Conservation (phyloP, 2,888 invertebrate genomes). For the Drosophila demipolita region DNA sequence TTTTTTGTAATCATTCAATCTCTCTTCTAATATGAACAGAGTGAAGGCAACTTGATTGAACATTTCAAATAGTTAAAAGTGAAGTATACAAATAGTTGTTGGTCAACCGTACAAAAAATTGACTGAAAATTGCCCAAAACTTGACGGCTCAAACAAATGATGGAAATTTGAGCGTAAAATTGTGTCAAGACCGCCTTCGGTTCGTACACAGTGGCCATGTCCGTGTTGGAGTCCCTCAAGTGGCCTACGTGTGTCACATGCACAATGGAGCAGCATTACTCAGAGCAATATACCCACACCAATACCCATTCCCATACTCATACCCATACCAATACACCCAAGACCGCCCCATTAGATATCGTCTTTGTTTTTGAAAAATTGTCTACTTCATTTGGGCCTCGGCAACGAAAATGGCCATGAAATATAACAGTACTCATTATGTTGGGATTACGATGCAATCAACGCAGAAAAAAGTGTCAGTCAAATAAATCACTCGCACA, state of each 20-base stretch:
- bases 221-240: slow-evolving; percentile 56
- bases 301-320: background rate
- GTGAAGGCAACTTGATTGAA: background rate
- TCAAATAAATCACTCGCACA: slow-evolving; percentile 82
- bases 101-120: slow-evolving; percentile 5
- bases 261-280: slow-evolving; percentile 55
- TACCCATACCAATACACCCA: background rate
- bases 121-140: slow-evolving; percentile 34
- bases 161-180: slow-evolving; percentile 63
- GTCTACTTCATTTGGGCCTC: slow-evolving; percentile 76
- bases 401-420: slow-evolving; percentile 70
- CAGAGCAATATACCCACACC: background rate
- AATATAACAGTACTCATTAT: slow-evolving; percentile 83
- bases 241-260: slow-evolving; percentile 78
- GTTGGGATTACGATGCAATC: slow-evolving; percentile 83
- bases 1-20: background rate
- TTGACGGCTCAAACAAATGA: slow-evolving; percentile 70
- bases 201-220: slow-evolving; percentile 21
- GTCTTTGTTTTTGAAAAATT: slow-evolving; percentile 79
- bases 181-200: slow-evolving; percentile 20
- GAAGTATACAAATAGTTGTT: slow-evolving; percentile 32
- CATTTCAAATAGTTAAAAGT: slow-evolving; percentile 38
- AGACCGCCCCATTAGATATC: slow-evolving; percentile 39
- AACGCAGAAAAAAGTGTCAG: slow-evolving; percentile 82
- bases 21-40: background rate